These are phyloP conservation scores for Styela clava DNA, from an alignment of 23 tunicate genomes.

Conservation along the genomic window DNA sequence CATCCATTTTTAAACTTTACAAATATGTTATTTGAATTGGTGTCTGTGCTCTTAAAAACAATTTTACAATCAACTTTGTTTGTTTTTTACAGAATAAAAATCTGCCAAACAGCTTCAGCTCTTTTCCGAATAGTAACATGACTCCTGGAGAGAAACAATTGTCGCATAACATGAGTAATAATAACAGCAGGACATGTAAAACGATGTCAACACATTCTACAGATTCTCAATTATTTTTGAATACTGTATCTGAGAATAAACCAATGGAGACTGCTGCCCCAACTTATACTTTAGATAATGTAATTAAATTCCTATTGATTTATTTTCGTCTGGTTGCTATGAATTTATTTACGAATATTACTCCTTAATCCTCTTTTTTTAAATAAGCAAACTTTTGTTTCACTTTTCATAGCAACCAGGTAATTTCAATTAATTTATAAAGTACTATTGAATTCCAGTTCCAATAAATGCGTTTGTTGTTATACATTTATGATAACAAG, in stretches of 20 bases:
- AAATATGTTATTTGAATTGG: too few relatives aligned
- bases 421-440: too few relatives aligned
- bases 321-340: too few relatives aligned
- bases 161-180: constrained; percentile 70
- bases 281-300: constrained; percentile 14
- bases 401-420: too few relatives aligned
- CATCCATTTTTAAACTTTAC: too few relatives aligned
- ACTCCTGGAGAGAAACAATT: not conserved
- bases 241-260: constrained; percentile 3
- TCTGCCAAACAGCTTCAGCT: not conserved
- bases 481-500: too few relatives aligned
- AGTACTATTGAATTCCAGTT: too few relatives aligned
- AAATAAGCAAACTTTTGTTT: too few relatives aligned
- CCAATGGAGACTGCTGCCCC: not conserved
- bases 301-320: not conserved
- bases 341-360: too few relatives aligned
- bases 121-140: not conserved
- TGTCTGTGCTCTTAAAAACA: too few relatives aligned
- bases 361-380: too few relatives aligned
- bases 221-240: not conserved
- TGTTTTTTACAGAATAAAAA: not conserved
- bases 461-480: too few relatives aligned
- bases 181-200: constrained; percentile 56
- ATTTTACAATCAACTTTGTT: not conserved
- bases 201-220: not conserved